Percentiles rank a stretch among this genome's conserved stretches.
Evolutionary conservation across 2,113 vertebrate genomes (phyloP).

Genomic region (Bujurquina vittata): DNA sequence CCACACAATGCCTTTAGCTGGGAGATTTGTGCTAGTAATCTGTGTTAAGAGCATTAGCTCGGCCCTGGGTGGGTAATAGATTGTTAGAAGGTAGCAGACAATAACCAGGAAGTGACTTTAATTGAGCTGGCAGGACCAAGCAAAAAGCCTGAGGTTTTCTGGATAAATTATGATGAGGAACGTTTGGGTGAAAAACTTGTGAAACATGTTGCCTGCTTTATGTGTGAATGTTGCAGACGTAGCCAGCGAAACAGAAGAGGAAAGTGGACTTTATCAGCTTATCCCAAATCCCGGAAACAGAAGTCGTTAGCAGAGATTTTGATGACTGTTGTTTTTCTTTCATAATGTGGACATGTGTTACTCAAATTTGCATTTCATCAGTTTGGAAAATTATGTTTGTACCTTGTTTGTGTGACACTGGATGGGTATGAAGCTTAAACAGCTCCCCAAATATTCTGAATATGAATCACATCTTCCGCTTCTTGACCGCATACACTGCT

Average conservation of each 20-base stretch:
- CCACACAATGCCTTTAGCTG: constrained; percentile 65
- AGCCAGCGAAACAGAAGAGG: constrained; percentile 29
- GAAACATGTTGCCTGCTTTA: not conserved
- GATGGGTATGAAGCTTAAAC: not conserved
- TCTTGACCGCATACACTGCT: not conserved
- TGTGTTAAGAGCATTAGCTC: constrained; percentile 74
- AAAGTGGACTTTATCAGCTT: constrained; percentile 62
- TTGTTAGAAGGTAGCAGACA: constrained; percentile 59
- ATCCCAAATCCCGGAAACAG: constrained; percentile 52
- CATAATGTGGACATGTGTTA: constrained; percentile 2
- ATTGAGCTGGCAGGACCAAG: constrained; percentile 6
- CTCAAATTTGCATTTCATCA: not conserved
- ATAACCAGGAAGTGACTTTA: constrained; percentile 45
- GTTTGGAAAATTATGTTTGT: not conserved
- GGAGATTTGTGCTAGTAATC: constrained; percentile 69
- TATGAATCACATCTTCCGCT: not conserved
- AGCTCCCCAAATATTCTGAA: not conserved
- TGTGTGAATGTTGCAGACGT: not conserved
- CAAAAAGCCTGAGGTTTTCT: not conserved
- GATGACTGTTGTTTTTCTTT: constrained; percentile 46
- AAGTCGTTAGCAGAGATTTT: constrained; percentile 44
- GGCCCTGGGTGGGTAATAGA: constrained; percentile 49
- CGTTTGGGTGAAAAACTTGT: not conserved
- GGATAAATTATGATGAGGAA: not conserved
- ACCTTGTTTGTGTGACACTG: not conserved